phyloP scores from a whole-genome alignment of 2,888 invertebrate species.

The Eupithecia dodoneata region DNA sequence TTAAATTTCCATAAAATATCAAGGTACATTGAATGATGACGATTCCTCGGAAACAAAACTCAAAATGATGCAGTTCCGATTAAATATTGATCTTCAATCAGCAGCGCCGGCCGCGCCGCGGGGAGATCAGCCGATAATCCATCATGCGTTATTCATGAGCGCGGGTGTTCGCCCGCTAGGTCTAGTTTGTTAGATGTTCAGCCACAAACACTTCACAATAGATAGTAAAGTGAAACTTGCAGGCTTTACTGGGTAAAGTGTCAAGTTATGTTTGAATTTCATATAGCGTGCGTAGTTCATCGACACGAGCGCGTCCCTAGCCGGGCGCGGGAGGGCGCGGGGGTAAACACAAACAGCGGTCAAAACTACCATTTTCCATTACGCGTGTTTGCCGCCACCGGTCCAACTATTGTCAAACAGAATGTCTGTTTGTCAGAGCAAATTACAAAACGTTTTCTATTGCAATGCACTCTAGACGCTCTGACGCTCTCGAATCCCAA shows the following conservation, averaged over 20 bases:
- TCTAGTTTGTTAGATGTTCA: not conserved
- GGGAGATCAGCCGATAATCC: constrained; percentile 15
- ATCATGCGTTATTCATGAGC: constrained; percentile 14
- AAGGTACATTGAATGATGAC: not conserved
- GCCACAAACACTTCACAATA: not conserved
- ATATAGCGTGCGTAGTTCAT: not conserved
- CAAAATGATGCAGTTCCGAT: constrained; percentile 13
- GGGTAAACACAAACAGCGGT: constrained; percentile 34
- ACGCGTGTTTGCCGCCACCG: constrained; percentile 25
- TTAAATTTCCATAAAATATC: not conserved
- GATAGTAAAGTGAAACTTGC: not conserved
- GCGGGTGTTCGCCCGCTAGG: not conserved
- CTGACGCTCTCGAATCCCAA: not conserved
- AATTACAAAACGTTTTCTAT: constrained; percentile 3
- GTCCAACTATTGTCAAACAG: constrained; percentile 2
- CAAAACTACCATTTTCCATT: constrained; percentile 41
- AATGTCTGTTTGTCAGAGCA: not conserved
- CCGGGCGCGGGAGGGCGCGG: constrained; percentile 1
- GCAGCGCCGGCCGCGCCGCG: not conserved
- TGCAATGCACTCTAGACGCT: not conserved
- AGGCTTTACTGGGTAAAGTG: not conserved
- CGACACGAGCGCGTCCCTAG: constrained; percentile 17
- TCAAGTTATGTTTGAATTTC: not conserved
- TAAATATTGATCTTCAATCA: constrained; percentile 17
- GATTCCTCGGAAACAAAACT: not conserved